phyloP scores from a whole-genome alignment of 2,888 invertebrate species.

The Perithous albicinctus region DNA sequence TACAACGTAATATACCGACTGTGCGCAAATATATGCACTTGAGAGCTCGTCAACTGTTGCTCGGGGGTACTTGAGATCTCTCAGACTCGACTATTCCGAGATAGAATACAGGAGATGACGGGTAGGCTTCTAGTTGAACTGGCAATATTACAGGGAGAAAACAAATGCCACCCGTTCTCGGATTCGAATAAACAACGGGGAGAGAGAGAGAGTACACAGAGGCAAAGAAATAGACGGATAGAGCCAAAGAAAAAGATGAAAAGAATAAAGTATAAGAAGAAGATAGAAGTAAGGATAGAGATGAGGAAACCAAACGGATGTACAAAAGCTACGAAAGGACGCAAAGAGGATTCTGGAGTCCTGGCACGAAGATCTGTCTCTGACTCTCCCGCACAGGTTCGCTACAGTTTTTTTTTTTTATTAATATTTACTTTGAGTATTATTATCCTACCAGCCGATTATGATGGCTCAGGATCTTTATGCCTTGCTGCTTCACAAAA shows the following conservation, averaged over 20 bases:
- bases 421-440: too few species aligned
- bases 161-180: constrained; percentile 72
- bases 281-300: constrained; percentile 9
- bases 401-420: constrained; percentile 1
- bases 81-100: constrained; percentile 21
- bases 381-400: constrained; percentile 69
- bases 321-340: constrained; percentile 20
- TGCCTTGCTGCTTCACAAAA: too few species aligned
- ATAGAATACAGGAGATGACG: constrained; percentile 9
- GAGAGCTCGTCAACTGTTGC: constrained; percentile 18
- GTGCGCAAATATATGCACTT: constrained; percentile 9
- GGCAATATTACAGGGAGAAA: constrained; percentile 61
- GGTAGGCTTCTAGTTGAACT: constrained; percentile 5
- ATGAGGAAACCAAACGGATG: constrained; percentile 18
- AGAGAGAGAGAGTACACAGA: constrained; percentile 50
- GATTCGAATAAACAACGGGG: constrained; percentile 75
- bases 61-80: constrained; percentile 45
- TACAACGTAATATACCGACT: background rate
- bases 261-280: constrained; percentile 17
- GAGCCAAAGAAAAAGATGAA: constrained; percentile 4
- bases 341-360: constrained; percentile 74
- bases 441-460: too few species aligned
- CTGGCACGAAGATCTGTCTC: too few species aligned
- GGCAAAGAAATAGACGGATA: constrained; percentile 7
- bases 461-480: background rate